These are phyloP conservation scores for Spodoptera frugiperda DNA, from an alignment of 1,140 invertebrate species.

Conservation along the genomic window DNA sequence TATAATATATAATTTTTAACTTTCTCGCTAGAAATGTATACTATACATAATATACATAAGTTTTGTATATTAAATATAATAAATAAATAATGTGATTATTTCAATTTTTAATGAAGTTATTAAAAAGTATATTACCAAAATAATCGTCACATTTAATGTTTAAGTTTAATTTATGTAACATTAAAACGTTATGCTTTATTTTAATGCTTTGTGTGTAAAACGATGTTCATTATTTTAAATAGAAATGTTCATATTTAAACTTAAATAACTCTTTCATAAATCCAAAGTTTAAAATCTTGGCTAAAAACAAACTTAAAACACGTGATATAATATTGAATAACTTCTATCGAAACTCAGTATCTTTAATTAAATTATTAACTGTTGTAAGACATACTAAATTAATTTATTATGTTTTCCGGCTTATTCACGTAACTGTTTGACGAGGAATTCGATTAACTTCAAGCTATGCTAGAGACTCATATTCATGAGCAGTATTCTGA, in stretches of 20 bases:
- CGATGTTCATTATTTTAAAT: conserved; percentile 10
- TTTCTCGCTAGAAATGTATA: conserved; percentile 53
- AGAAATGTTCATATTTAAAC: conserved; percentile 13
- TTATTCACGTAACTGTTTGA: too few relatives aligned
- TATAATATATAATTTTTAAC: conserved; percentile 50
- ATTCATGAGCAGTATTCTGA: too few relatives aligned
- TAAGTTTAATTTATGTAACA: conserved; percentile 46
- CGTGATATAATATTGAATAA: too few relatives aligned
- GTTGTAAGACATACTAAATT: too few relatives aligned
- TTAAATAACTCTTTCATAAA: too few relatives aligned
- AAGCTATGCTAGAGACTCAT: too few relatives aligned
- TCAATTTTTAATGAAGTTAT: conserved; percentile 45
- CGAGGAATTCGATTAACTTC: too few relatives aligned
- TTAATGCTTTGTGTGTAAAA: conserved; percentile 42
- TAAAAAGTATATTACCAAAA: conserved; percentile 48
- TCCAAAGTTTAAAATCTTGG: too few relatives aligned
- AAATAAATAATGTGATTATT: conserved; percentile 44
- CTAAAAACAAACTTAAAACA: too few relatives aligned
- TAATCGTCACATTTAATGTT: conserved; percentile 53
- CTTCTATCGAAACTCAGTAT: too few relatives aligned
- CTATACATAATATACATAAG: conserved; percentile 42
- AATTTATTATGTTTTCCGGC: too few relatives aligned
- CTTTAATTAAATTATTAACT: too few relatives aligned
- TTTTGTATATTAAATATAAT: conserved; percentile 48
- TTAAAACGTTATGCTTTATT: conserved; percentile 30